phyloP scores from a whole-genome alignment of 2,888 invertebrate species.

The Oxystoma pomonae region DNA sequence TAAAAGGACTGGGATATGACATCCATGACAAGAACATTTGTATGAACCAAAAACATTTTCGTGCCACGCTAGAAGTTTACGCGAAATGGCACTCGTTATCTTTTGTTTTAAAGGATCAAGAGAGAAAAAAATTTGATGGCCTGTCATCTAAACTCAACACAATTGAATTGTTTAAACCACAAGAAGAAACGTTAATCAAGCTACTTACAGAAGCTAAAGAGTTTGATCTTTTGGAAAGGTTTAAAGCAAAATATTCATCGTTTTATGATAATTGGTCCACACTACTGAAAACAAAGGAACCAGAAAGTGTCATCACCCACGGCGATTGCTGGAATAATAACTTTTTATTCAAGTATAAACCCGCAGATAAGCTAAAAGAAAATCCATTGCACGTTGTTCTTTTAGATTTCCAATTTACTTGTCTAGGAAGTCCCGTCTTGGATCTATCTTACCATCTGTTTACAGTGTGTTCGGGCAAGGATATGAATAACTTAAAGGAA shows the following conservation, averaged over 20 bases:
- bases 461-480: conserved; percentile 30
- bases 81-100: background rate
- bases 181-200: background rate
- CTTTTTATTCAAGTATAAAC: background rate
- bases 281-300: background rate
- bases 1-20: background rate
- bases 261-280: background rate
- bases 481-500: conserved; percentile 30
- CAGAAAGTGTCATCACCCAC: background rate
- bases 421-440: conserved; percentile 28
- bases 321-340: conserved; percentile 3
- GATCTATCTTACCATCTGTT: conserved; percentile 39
- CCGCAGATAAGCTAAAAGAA: background rate
- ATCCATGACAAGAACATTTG: background rate
- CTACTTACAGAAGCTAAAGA: background rate
- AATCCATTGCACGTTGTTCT: conserved; percentile 21
- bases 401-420: conserved; percentile 34
- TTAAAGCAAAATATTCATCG: background rate
- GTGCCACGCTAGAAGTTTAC: background rate
- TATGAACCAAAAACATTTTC: background rate
- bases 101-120: background rate
- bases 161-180: background rate
- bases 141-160: background rate
- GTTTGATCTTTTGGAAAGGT: background rate
- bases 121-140: background rate